A percentile compares a stretch with the other conserved stretches of the same genome.
Evolutionary conservation across 2,113 vertebrate species (phyloP).

Genomic region (Muscicapa adusta): DNA sequence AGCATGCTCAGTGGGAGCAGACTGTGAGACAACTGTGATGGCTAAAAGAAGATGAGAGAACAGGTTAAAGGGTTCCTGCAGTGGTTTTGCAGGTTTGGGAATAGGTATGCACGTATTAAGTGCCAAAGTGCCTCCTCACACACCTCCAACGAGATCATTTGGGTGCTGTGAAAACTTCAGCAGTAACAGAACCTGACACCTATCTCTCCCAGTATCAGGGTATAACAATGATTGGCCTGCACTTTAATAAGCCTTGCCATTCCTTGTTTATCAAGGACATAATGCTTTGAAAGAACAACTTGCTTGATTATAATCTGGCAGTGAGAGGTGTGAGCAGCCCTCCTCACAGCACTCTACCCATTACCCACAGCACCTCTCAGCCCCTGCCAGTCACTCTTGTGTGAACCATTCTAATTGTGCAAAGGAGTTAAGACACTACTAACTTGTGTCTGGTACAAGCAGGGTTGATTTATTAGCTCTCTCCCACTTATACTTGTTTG

Average conservation of each 20-base stretch:
- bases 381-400: neutral
- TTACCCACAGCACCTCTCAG: neutral
- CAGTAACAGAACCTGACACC: slow-evolving; percentile 45
- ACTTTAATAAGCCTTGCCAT: slow-evolving; percentile 19
- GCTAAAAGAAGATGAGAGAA: slow-evolving; percentile 13
- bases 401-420: neutral
- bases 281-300: neutral
- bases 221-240: slow-evolving; percentile 9
- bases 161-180: neutral
- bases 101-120: neutral
- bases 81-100: slow-evolving; percentile 41
- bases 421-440: neutral
- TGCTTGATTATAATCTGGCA: neutral
- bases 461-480: neutral
- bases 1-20: slow-evolving; percentile 32
- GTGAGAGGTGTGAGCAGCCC: neutral
- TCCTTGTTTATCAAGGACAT: slow-evolving; percentile 34
- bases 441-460: neutral
- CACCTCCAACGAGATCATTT: neutral
- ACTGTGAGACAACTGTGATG: neutral
- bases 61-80: slow-evolving; percentile 37
- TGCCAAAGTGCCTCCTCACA: neutral
- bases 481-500: neutral
- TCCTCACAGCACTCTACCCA: neutral
- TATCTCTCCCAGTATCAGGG: slow-evolving; percentile 7